Base-by-base conservation (phyloP, 2,888 invertebrate genomes). In the Syrista parreyssii region DNA sequence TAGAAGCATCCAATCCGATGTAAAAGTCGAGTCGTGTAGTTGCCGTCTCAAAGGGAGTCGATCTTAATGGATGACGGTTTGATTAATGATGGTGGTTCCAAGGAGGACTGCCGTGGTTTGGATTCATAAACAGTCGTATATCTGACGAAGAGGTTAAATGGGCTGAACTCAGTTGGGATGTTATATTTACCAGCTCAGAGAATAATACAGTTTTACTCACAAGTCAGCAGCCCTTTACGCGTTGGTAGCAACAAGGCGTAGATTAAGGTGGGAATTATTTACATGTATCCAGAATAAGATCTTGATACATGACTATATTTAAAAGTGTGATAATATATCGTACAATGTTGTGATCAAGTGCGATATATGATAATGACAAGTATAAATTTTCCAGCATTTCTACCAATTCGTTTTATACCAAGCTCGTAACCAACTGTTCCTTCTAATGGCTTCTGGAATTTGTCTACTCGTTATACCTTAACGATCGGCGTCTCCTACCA, bases 61-160 rank as follows among this genome's bases (percentile, higher is more conserved):
- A 77, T 77, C 77, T 77, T 77, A 77, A 77, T 77, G 77, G 77
- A 77, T 75, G 77, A 77, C 77, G 77, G 75, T 77, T 75, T 77
- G 77, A 77, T 77, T 77, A 75, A 77, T 74, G 77, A 77, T 32
- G 40, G 40, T 32, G 68, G 77, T 74, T 71, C 40, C 71, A 40
- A 77, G 75, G 68, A 69, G 74, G 75, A 77, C 77, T 77, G 74
- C 77, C 77, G 75, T 68, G 77, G 77, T 77, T 77, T 40, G 75
- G 77, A 77, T 77, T 75, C 77, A 77, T 75, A 77, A 77, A 77
- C 77, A 77, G 77, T 77, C 77, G 77, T 77, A 77, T 77, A 77
- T 77, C 77, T 77, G 74, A 55, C 40, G 77, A 35, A 77, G 75
- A 55, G 77, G 77, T 77, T 77, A 77, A 77, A 75, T 69, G 77